Evolutionary conservation across 2,797 vertebrate genomes (phyloP).

Genomic region (Coilia nasus): DNA sequence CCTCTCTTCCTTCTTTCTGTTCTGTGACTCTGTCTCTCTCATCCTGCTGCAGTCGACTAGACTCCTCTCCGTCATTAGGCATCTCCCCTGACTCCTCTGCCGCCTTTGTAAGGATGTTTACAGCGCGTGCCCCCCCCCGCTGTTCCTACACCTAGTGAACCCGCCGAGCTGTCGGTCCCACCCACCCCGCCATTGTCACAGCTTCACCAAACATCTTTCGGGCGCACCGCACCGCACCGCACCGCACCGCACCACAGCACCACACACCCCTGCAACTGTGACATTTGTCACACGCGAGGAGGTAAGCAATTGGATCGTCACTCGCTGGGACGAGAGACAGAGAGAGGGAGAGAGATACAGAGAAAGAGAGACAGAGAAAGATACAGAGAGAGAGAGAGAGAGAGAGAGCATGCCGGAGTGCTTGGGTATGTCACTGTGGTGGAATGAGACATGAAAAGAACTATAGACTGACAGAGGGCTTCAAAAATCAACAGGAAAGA

Average conservation of each 20-base stretch:
- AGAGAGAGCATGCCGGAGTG: background rate
- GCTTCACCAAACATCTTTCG: slow-evolving; percentile 6
- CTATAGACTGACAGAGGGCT: background rate
- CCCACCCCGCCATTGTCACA: slow-evolving; percentile 17
- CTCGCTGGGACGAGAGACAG: background rate
- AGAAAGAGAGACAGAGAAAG: too few relatives aligned
- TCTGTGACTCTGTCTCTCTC: background rate
- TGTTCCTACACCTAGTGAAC: slow-evolving; percentile 60
- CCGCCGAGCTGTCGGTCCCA: slow-evolving; percentile 55
- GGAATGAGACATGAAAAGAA: background rate
- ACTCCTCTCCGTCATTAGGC: slow-evolving; percentile 4
- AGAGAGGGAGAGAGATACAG: too few relatives aligned
- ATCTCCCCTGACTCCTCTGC: background rate
- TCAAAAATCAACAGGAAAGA: background rate
- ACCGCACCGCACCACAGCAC: slow-evolving; percentile 42
- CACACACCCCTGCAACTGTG: slow-evolving; percentile 54
- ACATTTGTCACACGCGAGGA: slow-evolving; percentile 64
- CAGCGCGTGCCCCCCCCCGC: slow-evolving; percentile 12
- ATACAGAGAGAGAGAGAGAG: too few relatives aligned
- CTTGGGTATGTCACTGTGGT: background rate
- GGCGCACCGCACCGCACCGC: slow-evolving; percentile 23
- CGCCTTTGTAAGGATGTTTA: slow-evolving; percentile 16
- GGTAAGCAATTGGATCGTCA: slow-evolving; percentile 43
- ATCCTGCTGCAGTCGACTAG: background rate
- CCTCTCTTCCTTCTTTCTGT: slow-evolving; percentile 47